Percentiles rank a stretch among this genome's conserved stretches.
Conservation (phyloP, 2,888 invertebrate genomes). For the Hyles lineata region DNA sequence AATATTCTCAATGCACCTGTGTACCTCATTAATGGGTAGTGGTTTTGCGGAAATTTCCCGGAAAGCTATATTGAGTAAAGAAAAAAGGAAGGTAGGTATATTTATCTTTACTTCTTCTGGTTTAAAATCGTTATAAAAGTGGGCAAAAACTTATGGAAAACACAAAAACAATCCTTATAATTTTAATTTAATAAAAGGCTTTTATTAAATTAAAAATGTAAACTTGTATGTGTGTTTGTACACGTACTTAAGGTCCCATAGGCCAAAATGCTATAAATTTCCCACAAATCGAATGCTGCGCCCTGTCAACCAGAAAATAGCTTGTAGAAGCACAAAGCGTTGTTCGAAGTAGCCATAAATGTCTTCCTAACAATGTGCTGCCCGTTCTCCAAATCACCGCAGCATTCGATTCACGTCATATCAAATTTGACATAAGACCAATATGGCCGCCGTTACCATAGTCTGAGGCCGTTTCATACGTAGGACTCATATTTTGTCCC, state of each 20-base stretch:
- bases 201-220: background rate
- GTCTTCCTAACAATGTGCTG: slow-evolving; percentile 4
- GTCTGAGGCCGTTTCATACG: too few species aligned
- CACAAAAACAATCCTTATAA: too few species aligned
- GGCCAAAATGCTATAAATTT: background rate
- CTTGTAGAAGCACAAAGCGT: background rate
- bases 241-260: background rate
- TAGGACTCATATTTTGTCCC: background rate
- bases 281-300: background rate
- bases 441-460: background rate
- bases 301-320: background rate
- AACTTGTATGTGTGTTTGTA: background rate
- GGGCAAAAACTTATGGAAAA: too few species aligned
- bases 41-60: too few species aligned
- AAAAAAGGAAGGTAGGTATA: too few species aligned
- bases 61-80: too few species aligned
- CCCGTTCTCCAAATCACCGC: background rate
- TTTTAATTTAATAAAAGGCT: background rate
- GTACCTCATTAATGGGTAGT: too few species aligned
- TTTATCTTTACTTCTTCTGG: too few species aligned
- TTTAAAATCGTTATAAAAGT: too few species aligned
- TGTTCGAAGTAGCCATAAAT: slow-evolving; percentile 10
- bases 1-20: too few species aligned
- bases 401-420: background rate
- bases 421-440: background rate